These are phyloP conservation scores for Microchirus variegatus DNA, from an alignment of 2,797 vertebrate genomes.

Conservation along the genomic window DNA sequence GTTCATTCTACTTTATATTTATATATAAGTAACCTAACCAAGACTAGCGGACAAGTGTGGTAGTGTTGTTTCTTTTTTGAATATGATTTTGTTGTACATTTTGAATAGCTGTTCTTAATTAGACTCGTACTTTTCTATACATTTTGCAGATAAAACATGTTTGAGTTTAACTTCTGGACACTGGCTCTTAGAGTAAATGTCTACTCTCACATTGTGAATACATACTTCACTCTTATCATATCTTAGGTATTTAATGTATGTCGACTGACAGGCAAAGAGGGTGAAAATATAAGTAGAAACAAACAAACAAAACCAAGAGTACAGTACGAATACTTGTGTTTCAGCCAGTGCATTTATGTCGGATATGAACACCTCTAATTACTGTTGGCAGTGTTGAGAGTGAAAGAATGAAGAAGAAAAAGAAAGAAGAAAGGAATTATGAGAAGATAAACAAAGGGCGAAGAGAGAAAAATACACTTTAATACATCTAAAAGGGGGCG, in stretches of 20 bases:
- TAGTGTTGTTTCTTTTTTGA: too few species aligned
- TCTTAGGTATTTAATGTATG: background rate
- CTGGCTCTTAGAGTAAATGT: too few species aligned
- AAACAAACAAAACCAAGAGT: constrained; percentile 19
- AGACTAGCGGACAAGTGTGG: too few species aligned
- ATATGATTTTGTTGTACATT: too few species aligned
- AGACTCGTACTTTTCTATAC: too few species aligned
- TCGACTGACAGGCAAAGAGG: constrained; percentile 1
- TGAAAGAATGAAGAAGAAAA: constrained; percentile 18
- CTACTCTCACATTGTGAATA: too few species aligned
- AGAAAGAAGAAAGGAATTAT: constrained; percentile 20
- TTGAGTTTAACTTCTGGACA: too few species aligned
- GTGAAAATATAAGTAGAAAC: constrained; percentile 15
- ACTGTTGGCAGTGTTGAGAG: constrained; percentile 35
- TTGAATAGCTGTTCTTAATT: too few species aligned
- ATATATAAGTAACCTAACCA: too few species aligned
- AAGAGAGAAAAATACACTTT: constrained; percentile 39
- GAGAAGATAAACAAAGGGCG: constrained; percentile 37
- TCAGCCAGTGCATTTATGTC: background rate
- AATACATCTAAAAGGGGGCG: constrained; percentile 50
- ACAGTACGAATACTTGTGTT: background rate
- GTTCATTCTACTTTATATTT: too few species aligned
- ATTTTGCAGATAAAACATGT: too few species aligned
- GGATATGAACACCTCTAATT: constrained; percentile 34
- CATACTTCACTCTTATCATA: background rate